These are phyloP conservation scores for Bathynomus jamesi DNA, from an alignment of 1,140 invertebrate species.

Conservation along the genomic window DNA sequence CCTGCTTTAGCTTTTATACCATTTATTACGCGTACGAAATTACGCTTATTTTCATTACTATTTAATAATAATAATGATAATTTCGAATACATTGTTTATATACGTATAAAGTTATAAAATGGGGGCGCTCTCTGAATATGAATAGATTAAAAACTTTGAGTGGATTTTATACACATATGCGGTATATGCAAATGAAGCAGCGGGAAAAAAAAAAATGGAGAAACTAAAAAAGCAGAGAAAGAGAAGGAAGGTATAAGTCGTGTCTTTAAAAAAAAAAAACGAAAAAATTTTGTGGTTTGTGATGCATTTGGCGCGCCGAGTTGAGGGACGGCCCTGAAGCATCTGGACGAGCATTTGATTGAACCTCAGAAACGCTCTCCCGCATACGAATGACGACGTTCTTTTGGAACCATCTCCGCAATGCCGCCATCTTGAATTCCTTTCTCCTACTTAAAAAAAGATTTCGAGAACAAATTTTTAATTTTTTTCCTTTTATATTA, in stretches of 20 bases:
- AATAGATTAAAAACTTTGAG: no score
- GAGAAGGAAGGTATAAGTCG: neutral
- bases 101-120: no score
- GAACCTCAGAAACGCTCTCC: neutral
- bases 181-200: neutral
- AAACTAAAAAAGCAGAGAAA: neutral
- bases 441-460: no score
- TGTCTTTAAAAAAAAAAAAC: neutral
- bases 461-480: no score
- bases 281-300: neutral
- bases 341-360: constrained; percentile 1
- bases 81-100: no score
- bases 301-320: neutral
- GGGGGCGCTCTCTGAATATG: no score
- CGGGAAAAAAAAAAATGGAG: neutral
- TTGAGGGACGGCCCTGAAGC: neutral
- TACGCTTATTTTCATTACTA: no score
- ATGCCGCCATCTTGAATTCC: neutral
- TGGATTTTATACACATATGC: neutral
- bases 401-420: neutral
- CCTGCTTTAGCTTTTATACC: no score
- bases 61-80: no score
- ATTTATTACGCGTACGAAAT: no score
- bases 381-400: neutral
- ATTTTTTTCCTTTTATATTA: no score